Evolutionary conservation across 53 echinoderm and acorn worm species (phyloP).

Genomic region (Actinopyga echinites): DNA sequence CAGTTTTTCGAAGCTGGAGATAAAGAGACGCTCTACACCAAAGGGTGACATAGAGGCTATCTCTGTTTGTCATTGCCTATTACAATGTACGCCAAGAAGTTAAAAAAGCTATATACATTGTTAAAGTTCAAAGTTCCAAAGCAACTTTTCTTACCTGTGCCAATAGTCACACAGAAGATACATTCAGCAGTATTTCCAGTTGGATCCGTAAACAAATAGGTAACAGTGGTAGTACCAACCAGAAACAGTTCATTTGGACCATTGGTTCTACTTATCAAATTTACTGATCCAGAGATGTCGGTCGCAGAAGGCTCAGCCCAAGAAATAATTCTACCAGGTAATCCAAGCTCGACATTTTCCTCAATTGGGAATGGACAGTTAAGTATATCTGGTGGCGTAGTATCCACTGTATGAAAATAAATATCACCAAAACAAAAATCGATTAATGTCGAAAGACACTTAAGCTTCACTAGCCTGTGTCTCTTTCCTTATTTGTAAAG

Average conservation of each 20-base stretch:
- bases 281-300: not conserved
- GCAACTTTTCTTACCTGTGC: too few species aligned
- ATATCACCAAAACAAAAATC: not conserved
- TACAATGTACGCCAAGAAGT: too few species aligned
- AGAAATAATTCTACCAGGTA: too few species aligned
- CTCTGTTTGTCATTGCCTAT: too few species aligned
- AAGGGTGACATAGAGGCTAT: too few species aligned
- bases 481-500: too few species aligned
- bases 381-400: not conserved
- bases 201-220: not conserved
- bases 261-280: not conserved
- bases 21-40: too few species aligned
- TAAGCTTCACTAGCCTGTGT: too few species aligned
- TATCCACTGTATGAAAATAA: not conserved
- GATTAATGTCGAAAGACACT: too few species aligned
- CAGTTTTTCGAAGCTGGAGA: too few species aligned
- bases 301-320: constrained; percentile 1
- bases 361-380: not conserved
- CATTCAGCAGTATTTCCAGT: not conserved
- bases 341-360: too few species aligned
- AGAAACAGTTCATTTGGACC: not conserved
- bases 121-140: not conserved
- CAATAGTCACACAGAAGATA: not conserved
- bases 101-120: not conserved
- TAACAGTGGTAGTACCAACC: not conserved